Evolutionary conservation across 2,797 vertebrate genomes (phyloP).

Genomic region (Schizopygopsis malacanthus): DNA sequence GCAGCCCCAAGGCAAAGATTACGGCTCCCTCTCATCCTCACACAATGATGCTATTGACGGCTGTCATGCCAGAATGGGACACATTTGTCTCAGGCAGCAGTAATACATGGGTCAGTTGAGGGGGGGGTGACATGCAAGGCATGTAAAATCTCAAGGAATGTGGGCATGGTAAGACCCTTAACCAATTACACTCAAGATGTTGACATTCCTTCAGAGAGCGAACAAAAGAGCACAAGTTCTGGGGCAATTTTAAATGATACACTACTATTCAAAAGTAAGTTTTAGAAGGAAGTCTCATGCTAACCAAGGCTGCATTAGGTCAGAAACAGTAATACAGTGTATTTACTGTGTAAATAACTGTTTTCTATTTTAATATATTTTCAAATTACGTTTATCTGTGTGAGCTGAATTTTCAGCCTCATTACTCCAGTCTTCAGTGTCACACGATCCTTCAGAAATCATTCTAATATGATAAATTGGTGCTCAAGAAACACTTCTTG

Average conservation of each 20-base stretch:
- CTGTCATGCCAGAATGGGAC: constrained; percentile 69
- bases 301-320: not conserved
- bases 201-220: constrained; percentile 53
- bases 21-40: constrained; percentile 66
- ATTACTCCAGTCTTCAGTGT: not conserved
- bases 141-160: constrained; percentile 76
- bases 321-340: not conserved
- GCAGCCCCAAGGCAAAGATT: constrained; percentile 62
- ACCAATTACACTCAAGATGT: constrained; percentile 70
- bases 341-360: not conserved
- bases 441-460: not conserved
- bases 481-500: not conserved
- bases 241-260: not conserved
- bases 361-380: not conserved
- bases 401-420: not conserved
- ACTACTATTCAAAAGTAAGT: not conserved
- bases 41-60: constrained; percentile 76
- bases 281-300: not conserved
- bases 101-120: constrained; percentile 62
- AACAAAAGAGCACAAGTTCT: not conserved
- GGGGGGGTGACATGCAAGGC: constrained; percentile 65
- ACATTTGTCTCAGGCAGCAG: constrained; percentile 70
- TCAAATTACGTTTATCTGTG: not conserved
- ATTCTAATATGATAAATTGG: not conserved
- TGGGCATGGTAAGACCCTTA: constrained; percentile 66